phyloP scores from a whole-genome alignment of 2,888 invertebrate genomes.

The Tuberolachnus salignus region DNA sequence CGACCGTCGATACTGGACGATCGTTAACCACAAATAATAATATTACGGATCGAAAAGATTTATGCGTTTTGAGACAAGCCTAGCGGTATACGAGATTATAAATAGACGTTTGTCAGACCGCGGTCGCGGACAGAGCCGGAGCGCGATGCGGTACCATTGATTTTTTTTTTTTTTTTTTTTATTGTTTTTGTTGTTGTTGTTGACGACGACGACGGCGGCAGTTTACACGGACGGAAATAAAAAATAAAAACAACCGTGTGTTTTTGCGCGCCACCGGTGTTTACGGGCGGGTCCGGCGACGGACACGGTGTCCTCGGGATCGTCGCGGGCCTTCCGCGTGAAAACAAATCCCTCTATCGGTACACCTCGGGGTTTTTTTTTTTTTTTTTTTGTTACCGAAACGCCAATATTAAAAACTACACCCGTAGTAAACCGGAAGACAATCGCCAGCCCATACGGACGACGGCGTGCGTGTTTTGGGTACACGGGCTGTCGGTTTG shows the following conservation, averaged over 20 bases:
- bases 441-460: too few species aligned
- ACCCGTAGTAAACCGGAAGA: conserved; percentile 1
- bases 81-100: too few species aligned
- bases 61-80: background rate
- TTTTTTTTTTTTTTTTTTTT: conserved; percentile 38
- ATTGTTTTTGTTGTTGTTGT: too few species aligned
- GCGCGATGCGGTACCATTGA: conserved; percentile 25
- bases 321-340: conserved; percentile 34
- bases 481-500: background rate
- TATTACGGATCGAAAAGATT: background rate
- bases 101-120: background rate
- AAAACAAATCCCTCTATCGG: conserved; percentile 42
- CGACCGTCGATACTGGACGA: conserved; percentile 1
- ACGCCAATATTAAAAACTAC: conserved; percentile 50
- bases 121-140: background rate
- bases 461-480: too few species aligned
- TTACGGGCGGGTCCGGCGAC: conserved; percentile 19
- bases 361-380: conserved; percentile 41
- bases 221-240: background rate
- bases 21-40: background rate
- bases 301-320: conserved; percentile 32
- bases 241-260: too few species aligned
- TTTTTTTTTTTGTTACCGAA: too few species aligned
- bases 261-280: conserved; percentile 12
- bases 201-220: conserved; percentile 11